Conservation (phyloP, 2,113 vertebrate species). For the Xenopus tropicalis region DNA sequence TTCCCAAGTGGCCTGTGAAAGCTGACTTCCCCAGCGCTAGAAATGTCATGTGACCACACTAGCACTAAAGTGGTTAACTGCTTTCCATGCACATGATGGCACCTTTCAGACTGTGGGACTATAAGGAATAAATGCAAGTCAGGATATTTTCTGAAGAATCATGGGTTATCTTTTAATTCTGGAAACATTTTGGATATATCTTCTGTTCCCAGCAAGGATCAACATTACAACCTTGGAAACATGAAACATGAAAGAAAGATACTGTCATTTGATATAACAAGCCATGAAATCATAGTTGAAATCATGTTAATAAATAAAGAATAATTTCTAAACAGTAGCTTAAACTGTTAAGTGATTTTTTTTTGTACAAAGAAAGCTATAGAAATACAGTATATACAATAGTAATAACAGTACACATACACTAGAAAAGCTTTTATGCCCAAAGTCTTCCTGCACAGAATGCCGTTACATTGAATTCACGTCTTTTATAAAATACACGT, state of each 20-base stretch:
- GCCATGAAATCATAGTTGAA: constrained; percentile 52
- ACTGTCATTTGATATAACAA: constrained; percentile 58
- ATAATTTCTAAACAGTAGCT: constrained; percentile 79
- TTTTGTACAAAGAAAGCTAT: constrained; percentile 68
- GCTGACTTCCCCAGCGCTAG: too few relatives aligned
- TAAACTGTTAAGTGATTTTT: constrained; percentile 70
- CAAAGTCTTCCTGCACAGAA: constrained; percentile 40
- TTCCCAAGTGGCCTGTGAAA: too few relatives aligned
- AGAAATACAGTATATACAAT: constrained; percentile 82
- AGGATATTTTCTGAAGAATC: constrained; percentile 20
- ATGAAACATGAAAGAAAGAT: constrained; percentile 62
- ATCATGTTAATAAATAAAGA: constrained; percentile 78
- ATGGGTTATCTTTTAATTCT: constrained; percentile 38
- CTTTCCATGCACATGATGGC: constrained; percentile 4
- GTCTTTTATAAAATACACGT: constrained; percentile 46
- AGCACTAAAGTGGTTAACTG: background rate
- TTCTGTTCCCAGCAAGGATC: constrained; percentile 63
- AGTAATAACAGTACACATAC: constrained; percentile 59
- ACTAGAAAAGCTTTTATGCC: constrained; percentile 38
- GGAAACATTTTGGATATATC: constrained; percentile 50
- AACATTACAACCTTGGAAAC: constrained; percentile 61
- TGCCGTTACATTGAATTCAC: constrained; percentile 14
- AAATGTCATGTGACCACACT: background rate
- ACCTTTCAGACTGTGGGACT: constrained; percentile 18
- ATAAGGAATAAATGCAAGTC: constrained; percentile 30